Evolutionary conservation across 2,113 vertebrate genomes (phyloP).

Genomic region (Parotia lawesii): DNA sequence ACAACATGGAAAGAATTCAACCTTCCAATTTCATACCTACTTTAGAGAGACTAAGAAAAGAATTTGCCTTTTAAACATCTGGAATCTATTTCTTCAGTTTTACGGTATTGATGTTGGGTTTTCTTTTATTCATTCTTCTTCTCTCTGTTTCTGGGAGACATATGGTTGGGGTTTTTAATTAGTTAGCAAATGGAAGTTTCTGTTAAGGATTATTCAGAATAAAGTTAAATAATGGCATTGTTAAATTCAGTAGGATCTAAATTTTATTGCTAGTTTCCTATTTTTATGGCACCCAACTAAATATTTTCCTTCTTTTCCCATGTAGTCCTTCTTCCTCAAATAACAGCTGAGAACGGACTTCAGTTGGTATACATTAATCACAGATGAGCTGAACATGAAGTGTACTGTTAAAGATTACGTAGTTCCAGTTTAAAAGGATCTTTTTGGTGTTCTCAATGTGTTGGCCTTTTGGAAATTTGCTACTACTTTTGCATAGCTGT

Average conservation of each 20-base stretch:
- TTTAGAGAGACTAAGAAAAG: background rate
- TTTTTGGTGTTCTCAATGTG: background rate
- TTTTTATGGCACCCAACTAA: background rate
- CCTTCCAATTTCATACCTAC: constrained; percentile 17
- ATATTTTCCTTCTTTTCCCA: background rate
- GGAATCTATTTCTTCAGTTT: constrained; percentile 22
- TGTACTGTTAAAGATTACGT: background rate
- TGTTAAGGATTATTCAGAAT: background rate
- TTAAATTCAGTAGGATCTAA: background rate
- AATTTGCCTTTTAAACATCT: constrained; percentile 9
- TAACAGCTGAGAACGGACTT: background rate
- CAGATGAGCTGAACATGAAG: background rate
- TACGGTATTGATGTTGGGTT: background rate
- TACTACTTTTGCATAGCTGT: background rate
- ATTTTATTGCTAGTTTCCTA: background rate
- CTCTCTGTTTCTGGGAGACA: background rate
- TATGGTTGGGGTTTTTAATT: background rate
- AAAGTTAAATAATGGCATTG: background rate
- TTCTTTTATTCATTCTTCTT: constrained; percentile 8
- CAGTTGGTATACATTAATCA: background rate
- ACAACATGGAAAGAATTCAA: background rate
- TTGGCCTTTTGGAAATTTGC: background rate
- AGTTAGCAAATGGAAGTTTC: background rate
- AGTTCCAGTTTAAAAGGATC: background rate
- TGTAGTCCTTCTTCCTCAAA: background rate